These are phyloP conservation scores for Trichonephila inaurata DNA, from an alignment of 1,140 invertebrate species.

Conservation along the genomic window DNA sequence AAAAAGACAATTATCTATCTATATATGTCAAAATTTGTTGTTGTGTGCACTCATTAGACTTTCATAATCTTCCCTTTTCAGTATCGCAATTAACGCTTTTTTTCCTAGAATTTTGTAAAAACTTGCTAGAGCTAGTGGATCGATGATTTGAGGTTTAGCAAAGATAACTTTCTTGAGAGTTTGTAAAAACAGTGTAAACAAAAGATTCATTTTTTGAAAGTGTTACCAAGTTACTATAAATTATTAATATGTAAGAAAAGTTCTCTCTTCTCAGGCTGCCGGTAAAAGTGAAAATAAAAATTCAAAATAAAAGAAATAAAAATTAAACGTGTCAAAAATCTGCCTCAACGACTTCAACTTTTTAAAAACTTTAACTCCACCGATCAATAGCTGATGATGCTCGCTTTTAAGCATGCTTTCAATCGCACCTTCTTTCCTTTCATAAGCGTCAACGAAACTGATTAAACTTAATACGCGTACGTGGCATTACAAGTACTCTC, in stretches of 20 bases:
- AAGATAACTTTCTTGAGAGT: background rate
- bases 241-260: slow-evolving; percentile 34
- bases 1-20: too few relatives aligned
- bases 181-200: background rate
- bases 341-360: background rate
- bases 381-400: slow-evolving; percentile 24
- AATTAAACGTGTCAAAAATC: background rate
- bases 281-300: background rate
- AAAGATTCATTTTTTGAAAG: background rate
- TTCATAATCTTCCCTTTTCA: too few relatives aligned
- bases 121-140: background rate
- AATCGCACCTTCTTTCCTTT: slow-evolving; percentile 7
- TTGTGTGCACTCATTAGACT: too few relatives aligned
- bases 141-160: background rate
- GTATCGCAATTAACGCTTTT: background rate
- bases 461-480: slow-evolving; percentile 45
- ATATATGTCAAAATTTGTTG: too few relatives aligned
- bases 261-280: background rate
- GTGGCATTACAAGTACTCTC: slow-evolving; percentile 17
- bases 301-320: background rate
- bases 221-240: background rate
- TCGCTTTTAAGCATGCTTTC: slow-evolving; percentile 19
- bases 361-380: background rate
- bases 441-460: background rate
- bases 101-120: background rate